phyloP scores from a whole-genome alignment of 2,888 invertebrate genomes.

The Drosophila crucigera region DNA sequence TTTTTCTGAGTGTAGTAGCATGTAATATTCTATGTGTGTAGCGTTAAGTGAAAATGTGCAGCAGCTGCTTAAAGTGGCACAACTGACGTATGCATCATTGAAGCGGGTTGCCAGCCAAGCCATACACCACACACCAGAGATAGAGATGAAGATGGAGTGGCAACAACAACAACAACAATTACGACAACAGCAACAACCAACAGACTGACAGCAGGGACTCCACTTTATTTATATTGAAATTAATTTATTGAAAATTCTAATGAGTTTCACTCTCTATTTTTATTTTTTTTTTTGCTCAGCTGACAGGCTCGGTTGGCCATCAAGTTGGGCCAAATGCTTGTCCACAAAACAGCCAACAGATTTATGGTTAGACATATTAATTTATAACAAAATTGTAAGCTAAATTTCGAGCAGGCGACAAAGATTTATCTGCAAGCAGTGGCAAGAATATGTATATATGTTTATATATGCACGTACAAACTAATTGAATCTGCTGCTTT shows the following conservation, averaged over 20 bases:
- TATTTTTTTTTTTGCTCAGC: constrained; percentile 1
- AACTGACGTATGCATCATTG: constrained; percentile 71
- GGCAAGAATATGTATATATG: constrained; percentile 13
- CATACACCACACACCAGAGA: constrained; percentile 12
- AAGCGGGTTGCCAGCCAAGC: constrained; percentile 46
- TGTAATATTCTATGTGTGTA: constrained; percentile 36
- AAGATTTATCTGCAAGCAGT: constrained; percentile 61
- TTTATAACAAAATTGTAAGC: constrained; percentile 70
- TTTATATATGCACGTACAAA: constrained; percentile 31
- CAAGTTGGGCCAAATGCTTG: constrained; percentile 49
- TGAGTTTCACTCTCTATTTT: constrained; percentile 54
- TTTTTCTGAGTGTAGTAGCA: neutral
- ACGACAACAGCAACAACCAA: constrained; percentile 18
- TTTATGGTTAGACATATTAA: constrained; percentile 72
- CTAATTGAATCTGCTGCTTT: constrained; percentile 81
- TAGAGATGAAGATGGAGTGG: constrained; percentile 72
- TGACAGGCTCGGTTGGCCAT: constrained; percentile 32
- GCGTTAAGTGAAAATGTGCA: constrained; percentile 51
- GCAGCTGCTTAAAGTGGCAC: constrained; percentile 68
- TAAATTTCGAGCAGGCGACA: constrained; percentile 55
- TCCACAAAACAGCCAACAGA: constrained; percentile 58
- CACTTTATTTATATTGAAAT: constrained; percentile 74
- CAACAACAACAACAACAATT: constrained; percentile 30
- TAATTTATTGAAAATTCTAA: constrained; percentile 79
- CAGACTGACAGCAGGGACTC: constrained; percentile 36